Evolutionary conservation across 2,888 invertebrate species (phyloP).

Genomic region (Endomychus coccineus): DNA sequence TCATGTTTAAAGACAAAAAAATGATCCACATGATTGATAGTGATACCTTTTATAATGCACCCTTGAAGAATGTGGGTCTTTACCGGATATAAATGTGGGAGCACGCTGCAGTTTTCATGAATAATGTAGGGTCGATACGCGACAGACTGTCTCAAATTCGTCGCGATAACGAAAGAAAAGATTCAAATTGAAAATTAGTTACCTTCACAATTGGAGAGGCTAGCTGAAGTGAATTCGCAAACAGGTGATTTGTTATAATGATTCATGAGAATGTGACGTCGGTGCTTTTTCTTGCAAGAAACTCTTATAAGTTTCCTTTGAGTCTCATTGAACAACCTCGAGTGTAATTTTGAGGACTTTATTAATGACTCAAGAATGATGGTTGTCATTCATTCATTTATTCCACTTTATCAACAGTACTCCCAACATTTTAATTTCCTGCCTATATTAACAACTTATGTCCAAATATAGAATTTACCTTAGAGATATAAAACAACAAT

Average conservation of each 20-base stretch:
- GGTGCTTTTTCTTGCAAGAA: no score
- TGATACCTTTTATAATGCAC: conserved; percentile 29
- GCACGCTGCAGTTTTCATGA: conserved; percentile 41
- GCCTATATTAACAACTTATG: no score
- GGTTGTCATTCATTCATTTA: no score
- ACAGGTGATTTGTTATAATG: conserved; percentile 19
- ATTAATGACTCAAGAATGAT: no score
- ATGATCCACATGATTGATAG: conserved; percentile 29
- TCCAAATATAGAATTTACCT: no score
- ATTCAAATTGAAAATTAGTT: conserved; percentile 44
- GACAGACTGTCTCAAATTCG: conserved; percentile 35
- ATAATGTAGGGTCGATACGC: conserved; percentile 42
- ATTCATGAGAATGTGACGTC: conserved; percentile 1
- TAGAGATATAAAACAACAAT: no score
- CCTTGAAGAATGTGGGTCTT: conserved; percentile 24
- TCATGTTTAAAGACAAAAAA: no score
- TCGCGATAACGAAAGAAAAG: conserved; percentile 36
- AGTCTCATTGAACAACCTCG: no score
- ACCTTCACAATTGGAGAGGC: conserved; percentile 35
- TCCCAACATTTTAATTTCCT: no score
- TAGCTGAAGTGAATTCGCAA: conserved; percentile 27
- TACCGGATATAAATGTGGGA: conserved; percentile 39
- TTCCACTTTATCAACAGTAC: no score
- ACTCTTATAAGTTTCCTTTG: no score
- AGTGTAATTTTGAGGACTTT: no score